Percentiles rank a stretch among this genome's conserved stretches.
phyloP scores from a whole-genome alignment of 2,797 vertebrate species.

The Hippopotamyrus pictus region DNA sequence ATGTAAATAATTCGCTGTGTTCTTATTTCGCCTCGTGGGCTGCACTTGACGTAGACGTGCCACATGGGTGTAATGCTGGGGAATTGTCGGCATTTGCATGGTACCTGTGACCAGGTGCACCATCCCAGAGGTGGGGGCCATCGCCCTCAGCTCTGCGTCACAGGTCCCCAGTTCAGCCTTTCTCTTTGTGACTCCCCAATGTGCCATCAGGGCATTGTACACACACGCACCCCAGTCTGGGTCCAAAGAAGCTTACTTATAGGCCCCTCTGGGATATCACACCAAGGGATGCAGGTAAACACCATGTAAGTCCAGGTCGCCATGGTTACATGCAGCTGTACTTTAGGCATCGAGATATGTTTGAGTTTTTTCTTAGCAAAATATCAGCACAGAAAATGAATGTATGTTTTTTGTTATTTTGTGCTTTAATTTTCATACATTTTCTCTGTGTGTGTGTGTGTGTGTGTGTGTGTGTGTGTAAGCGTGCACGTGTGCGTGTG shows the following conservation, averaged over 20 bases:
- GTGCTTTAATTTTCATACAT: slow-evolving; percentile 38
- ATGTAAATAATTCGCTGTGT: slow-evolving; percentile 37
- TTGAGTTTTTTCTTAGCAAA: slow-evolving; percentile 38
- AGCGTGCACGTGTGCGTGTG: no score
- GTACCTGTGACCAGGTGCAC: neutral
- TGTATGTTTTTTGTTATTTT: slow-evolving; percentile 45
- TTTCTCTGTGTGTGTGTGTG: slow-evolving; percentile 22
- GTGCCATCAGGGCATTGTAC: neutral
- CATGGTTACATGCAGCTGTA: neutral
- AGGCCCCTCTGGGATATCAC: neutral
- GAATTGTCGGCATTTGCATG: neutral
- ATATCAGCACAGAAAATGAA: slow-evolving; percentile 51
- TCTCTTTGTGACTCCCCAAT: neutral
- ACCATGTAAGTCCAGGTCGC: neutral
- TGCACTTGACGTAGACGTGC: neutral
- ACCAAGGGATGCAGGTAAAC: neutral
- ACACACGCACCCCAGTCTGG: neutral
- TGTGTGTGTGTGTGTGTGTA: slow-evolving; percentile 16
- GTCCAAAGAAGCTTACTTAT: neutral
- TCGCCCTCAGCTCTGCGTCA: neutral
- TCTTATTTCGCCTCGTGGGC: neutral
- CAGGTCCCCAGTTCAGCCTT: neutral
- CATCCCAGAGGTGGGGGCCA: neutral
- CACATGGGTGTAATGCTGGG: neutral
- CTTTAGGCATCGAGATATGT: neutral